Conservation (phyloP, 2,113 vertebrate genomes). For the Oenanthe oenanthe region DNA sequence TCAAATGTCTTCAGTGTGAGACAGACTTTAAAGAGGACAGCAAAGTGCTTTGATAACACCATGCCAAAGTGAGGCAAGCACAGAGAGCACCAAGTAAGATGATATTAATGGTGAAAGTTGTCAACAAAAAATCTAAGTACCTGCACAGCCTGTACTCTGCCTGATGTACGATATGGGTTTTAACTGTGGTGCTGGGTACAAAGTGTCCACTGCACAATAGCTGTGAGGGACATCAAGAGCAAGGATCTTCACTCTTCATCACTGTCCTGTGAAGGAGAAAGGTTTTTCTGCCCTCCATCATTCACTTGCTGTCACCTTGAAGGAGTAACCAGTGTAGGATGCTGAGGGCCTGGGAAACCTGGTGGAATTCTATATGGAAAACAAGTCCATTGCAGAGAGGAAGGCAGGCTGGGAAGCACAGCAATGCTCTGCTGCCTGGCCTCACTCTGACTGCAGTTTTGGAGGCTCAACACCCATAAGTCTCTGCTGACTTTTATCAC, state of each 20-base stretch:
- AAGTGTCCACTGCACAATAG: neutral
- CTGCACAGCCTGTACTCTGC: neutral
- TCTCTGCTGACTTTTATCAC: neutral
- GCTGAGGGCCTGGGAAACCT: neutral
- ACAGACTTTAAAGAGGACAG: neutral
- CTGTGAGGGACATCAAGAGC: neutral
- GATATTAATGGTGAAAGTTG: neutral
- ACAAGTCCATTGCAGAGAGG: neutral
- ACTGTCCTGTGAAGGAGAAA: neutral
- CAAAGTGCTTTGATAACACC: neutral
- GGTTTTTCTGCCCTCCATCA: neutral
- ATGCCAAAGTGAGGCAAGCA: neutral
- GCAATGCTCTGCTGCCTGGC: neutral
- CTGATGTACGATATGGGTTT: rapidly evolving
- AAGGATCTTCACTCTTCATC: neutral
- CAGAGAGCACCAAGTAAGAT: neutral
- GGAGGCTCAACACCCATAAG: neutral
- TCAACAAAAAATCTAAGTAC: neutral
- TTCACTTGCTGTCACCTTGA: neutral
- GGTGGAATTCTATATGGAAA: neutral
- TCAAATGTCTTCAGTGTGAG: neutral
- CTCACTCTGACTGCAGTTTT: neutral
- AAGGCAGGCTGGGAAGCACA: neutral
- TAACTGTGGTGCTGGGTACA: neutral
- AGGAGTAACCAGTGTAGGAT: neutral